phyloP scores from a whole-genome alignment of 2,113 vertebrate species.

The Thunnus thynnus region DNA sequence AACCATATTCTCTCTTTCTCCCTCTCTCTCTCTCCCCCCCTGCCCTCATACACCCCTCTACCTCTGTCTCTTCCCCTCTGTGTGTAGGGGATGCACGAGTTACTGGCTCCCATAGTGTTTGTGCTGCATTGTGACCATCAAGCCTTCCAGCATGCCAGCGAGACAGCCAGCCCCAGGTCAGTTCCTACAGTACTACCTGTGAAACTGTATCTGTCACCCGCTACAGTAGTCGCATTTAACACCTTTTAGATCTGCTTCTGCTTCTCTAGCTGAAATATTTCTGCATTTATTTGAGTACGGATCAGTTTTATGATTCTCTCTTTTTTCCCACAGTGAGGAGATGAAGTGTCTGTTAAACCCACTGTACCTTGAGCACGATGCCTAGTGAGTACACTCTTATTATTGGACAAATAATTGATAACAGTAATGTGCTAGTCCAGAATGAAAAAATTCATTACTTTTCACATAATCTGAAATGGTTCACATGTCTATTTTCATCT shows the following conservation, averaged over 20 bases:
- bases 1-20: conserved; percentile 33
- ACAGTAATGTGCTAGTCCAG: neutral
- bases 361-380: conserved; percentile 95
- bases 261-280: neutral
- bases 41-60: conserved; percentile 8
- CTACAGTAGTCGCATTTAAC: neutral
- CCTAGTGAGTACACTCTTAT: conserved; percentile 91
- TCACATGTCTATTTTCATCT: neutral
- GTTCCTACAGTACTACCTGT: conserved; percentile 29
- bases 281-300: neutral
- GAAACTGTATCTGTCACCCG: neutral
- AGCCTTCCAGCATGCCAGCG: conserved; percentile 96
- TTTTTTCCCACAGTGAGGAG: conserved; percentile 89
- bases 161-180: conserved; percentile 95
- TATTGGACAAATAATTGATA: neutral
- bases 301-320: neutral
- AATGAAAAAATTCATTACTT: neutral
- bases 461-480: neutral
- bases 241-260: neutral
- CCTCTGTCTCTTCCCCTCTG: conserved; percentile 7
- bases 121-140: conserved; percentile 98
- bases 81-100: conserved; percentile 96
- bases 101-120: conserved; percentile 96
- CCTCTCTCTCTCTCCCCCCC: neutral
- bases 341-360: conserved; percentile 96